Evolutionary conservation across 2,888 invertebrate species (phyloP).

Genomic region (Cacoxenus indagator): DNA sequence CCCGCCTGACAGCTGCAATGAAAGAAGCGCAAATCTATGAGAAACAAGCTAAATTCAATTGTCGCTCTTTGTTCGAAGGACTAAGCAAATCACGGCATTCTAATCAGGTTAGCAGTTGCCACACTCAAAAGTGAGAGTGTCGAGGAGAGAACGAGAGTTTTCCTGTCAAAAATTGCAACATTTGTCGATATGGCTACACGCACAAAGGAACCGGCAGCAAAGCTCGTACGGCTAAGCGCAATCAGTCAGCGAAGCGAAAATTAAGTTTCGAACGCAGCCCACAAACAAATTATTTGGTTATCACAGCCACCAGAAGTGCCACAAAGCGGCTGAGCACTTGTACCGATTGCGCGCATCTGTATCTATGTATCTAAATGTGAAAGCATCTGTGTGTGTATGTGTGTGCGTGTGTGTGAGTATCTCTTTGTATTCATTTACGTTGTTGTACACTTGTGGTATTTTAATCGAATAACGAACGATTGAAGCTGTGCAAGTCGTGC

Average conservation of each 20-base stretch:
- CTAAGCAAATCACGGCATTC: not conserved
- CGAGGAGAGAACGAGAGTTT: constrained; percentile 39
- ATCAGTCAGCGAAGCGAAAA: constrained; percentile 39
- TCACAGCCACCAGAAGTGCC: constrained; percentile 24
- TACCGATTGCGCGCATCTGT: constrained; percentile 25
- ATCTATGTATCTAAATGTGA: not conserved
- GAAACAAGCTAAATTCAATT: not conserved
- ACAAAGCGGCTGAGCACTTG: constrained; percentile 40
- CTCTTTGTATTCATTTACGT: constrained; percentile 23
- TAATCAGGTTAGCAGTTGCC: constrained; percentile 48
- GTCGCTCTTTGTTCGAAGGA: not conserved
- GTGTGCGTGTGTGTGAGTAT: constrained; percentile 37
- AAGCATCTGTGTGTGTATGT: constrained; percentile 29
- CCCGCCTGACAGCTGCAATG: constrained; percentile 95
- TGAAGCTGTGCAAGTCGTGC: constrained; percentile 42
- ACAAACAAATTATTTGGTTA: constrained; percentile 13
- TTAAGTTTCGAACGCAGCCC: constrained; percentile 2
- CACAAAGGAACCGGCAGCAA: constrained; percentile 16
- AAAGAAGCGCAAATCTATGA: not conserved
- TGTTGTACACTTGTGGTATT: constrained; percentile 60
- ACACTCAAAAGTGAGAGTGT: not conserved
- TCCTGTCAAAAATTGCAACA: constrained; percentile 61
- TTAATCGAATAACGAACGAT: constrained; percentile 68
- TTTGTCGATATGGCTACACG: constrained; percentile 45
- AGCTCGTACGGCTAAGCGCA: constrained; percentile 4